A percentile compares a stretch with the other conserved stretches of the same genome.
phyloP scores from a whole-genome alignment of 1,140 invertebrate genomes.

The Drosophila ogumai region DNA sequence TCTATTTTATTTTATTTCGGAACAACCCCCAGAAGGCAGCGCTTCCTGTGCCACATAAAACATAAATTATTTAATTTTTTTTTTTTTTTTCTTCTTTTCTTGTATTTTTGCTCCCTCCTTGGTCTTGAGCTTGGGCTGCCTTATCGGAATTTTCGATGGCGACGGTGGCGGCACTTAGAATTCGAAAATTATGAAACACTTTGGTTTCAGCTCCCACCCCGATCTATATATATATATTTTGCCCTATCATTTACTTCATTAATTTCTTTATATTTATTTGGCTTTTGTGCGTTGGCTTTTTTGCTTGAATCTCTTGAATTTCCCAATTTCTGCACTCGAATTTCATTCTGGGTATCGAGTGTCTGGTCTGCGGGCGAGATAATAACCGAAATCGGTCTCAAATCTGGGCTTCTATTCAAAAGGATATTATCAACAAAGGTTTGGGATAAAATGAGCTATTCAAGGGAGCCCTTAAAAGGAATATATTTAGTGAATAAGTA shows the following conservation, averaged over 20 bases:
- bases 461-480: neutral
- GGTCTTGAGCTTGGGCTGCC: neutral
- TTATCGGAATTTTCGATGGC: conserved; percentile 65
- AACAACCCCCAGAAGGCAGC: conserved; percentile 60
- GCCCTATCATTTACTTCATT: conserved; percentile 69
- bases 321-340: conserved; percentile 10
- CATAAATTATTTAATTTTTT: conserved; percentile 82
- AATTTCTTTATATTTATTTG: conserved; percentile 72
- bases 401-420: conserved; percentile 19
- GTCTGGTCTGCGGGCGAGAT: conserved; percentile 25
- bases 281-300: conserved; percentile 38
- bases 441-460: conserved; percentile 13
- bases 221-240: neutral
- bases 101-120: neutral
- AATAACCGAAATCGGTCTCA: conserved; percentile 13
- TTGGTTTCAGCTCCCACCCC: conserved; percentile 26
- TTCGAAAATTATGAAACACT: conserved; percentile 81
- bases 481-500: neutral
- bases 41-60: conserved; percentile 79
- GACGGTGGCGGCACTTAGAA: conserved; percentile 59
- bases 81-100: conserved; percentile 5
- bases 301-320: conserved; percentile 12
- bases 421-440: conserved; percentile 16
- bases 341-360: conserved; percentile 20
- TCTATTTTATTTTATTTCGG: conserved; percentile 48